Evolutionary conservation across 2,888 invertebrate species (phyloP).

Genomic region (Halictus ligatus): DNA sequence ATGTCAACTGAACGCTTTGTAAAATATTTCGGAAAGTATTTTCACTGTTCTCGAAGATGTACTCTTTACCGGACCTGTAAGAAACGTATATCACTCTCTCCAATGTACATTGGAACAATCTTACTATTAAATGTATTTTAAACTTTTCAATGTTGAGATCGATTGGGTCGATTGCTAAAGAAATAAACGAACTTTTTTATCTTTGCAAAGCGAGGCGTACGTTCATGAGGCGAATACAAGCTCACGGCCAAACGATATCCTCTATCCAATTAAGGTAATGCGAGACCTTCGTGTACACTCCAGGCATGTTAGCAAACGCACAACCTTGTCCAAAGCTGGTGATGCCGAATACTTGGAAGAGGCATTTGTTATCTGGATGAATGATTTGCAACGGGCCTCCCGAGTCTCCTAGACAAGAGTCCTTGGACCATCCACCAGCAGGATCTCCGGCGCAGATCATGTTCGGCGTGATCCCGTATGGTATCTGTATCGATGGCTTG

Average conservation of each 20-base stretch:
- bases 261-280: constrained; percentile 84
- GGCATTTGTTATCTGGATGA: constrained; percentile 79
- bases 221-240: constrained; percentile 15
- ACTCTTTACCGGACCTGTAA: constrained; percentile 19
- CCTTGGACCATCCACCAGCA: constrained; percentile 77
- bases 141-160: constrained; percentile 41
- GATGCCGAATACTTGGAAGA: constrained; percentile 83
- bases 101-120: constrained; percentile 32
- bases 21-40: constrained; percentile 7
- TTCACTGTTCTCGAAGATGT: neutral
- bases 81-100: constrained; percentile 25
- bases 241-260: constrained; percentile 80
- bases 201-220: constrained; percentile 47
- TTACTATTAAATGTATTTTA: constrained; percentile 47
- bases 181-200: constrained; percentile 65
- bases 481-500: constrained; percentile 67
- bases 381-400: constrained; percentile 80
- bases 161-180: neutral
- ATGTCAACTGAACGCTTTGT: neutral
- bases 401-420: constrained; percentile 79
- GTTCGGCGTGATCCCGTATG: constrained; percentile 78
- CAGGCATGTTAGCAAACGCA: constrained; percentile 82
- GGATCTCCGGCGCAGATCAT: constrained; percentile 85
- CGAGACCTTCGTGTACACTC: constrained; percentile 83
- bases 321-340: constrained; percentile 85